A percentile compares a stretch with the other conserved stretches of the same genome.
These are phyloP conservation scores for Telmatherina bonti DNA, from an alignment of 2,797 vertebrate genomes.

Conservation along the genomic window DNA sequence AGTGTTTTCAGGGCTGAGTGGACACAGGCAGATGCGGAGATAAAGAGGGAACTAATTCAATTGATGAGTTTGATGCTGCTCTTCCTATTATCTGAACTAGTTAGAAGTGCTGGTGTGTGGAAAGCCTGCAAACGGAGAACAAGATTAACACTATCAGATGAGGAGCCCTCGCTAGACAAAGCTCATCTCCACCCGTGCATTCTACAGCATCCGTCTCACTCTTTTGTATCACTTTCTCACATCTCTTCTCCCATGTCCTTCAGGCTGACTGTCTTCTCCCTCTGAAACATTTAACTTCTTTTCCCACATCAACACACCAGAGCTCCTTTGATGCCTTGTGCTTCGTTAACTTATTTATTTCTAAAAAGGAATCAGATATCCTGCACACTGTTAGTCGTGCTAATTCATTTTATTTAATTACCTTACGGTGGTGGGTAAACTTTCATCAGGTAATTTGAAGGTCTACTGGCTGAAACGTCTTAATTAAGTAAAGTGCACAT, in stretches of 20 bases:
- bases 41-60: conserved; percentile 82
- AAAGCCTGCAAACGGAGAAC: conserved; percentile 71
- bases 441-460: conserved; percentile 41
- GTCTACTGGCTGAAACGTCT: conserved; percentile 30
- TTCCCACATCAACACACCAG: conserved; percentile 12
- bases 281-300: conserved; percentile 22
- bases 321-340: background rate
- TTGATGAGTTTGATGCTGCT: conserved; percentile 80
- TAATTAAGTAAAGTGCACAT: conserved; percentile 32
- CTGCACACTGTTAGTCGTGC: conserved; percentile 28
- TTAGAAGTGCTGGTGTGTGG: conserved; percentile 79
- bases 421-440: conserved; percentile 25
- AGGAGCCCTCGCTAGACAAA: conserved; percentile 66
- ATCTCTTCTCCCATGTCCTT: conserved; percentile 30
- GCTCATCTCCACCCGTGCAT: conserved; percentile 64
- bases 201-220: conserved; percentile 36
- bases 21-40: conserved; percentile 75
- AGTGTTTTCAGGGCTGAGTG: conserved; percentile 66
- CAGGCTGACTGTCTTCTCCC: conserved; percentile 25
- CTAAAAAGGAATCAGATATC: conserved; percentile 18
- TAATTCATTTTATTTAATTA: conserved; percentile 39
- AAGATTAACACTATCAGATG: conserved; percentile 79
- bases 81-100: conserved; percentile 78
- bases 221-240: conserved; percentile 53
- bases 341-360: conserved; percentile 13